Percentiles rank a stretch among this genome's conserved stretches.
Conservation (phyloP, 2,888 invertebrate species). For the Mantis religiosa region DNA sequence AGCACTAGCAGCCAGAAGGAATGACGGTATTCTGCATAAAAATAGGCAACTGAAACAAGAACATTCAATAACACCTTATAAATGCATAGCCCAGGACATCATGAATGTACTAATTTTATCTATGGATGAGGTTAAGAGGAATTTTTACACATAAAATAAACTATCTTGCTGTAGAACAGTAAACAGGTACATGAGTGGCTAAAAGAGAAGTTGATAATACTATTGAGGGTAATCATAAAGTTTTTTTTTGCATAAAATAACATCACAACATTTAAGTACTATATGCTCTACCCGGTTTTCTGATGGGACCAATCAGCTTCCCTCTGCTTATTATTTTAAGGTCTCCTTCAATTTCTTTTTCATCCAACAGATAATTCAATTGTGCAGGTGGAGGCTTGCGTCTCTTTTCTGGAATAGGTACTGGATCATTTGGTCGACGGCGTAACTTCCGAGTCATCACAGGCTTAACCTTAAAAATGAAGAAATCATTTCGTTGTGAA, state of each 20-base stretch:
- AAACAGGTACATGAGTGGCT: not conserved
- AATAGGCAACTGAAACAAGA: no score
- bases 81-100: no score
- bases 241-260: not conserved
- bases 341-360: conserved; percentile 84
- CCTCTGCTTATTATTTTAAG: conserved; percentile 71
- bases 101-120: no score
- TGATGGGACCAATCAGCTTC: conserved; percentile 42
- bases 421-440: conserved; percentile 88
- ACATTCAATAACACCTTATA: no score
- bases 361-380: conserved; percentile 82
- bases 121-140: no score
- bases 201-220: not conserved
- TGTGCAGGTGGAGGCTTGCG: conserved; percentile 80
- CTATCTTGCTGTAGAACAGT: not conserved
- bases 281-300: conserved; percentile 48
- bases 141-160: no score
- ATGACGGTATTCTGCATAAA: no score
- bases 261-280: not conserved
- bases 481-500: no score
- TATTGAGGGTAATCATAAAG: not conserved
- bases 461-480: conserved; percentile 69
- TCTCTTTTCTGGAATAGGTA: conserved; percentile 79
- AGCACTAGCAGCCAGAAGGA: no score
- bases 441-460: conserved; percentile 91